Conservation (phyloP, 2,888 invertebrate genomes). For the Epicampocera succincta region DNA sequence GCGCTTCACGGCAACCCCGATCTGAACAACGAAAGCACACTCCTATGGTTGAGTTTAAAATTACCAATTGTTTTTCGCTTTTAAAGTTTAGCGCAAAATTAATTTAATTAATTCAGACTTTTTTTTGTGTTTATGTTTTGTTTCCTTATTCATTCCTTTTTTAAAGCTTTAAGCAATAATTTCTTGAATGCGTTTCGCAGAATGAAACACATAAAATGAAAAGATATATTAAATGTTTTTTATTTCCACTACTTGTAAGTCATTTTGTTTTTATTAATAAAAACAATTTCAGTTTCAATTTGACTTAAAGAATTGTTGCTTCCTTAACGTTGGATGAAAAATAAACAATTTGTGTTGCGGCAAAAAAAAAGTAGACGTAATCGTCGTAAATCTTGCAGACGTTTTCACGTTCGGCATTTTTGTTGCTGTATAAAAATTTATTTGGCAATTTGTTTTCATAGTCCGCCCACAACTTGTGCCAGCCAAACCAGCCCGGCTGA, state of each 20-base stretch:
- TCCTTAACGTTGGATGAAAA: constrained; percentile 32
- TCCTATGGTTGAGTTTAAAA: not conserved
- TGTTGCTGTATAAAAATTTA: constrained; percentile 31
- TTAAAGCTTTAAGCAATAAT: constrained; percentile 17
- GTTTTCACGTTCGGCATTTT: constrained; percentile 37
- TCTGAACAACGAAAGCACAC: too few relatives aligned
- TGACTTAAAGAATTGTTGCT: constrained; percentile 13
- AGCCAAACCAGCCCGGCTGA: constrained; percentile 26
- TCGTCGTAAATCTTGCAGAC: constrained; percentile 48
- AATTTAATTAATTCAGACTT: constrained; percentile 45
- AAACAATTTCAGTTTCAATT: constrained; percentile 25
- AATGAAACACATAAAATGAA: not conserved
- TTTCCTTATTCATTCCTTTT: too few relatives aligned
- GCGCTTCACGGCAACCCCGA: too few relatives aligned
- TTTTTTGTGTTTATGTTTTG: too few relatives aligned
- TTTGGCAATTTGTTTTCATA: constrained; percentile 50
- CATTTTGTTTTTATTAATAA: constrained; percentile 43
- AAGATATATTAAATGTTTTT: constrained; percentile 11
- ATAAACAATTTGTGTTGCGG: constrained; percentile 24
- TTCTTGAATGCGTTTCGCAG: constrained; percentile 25
- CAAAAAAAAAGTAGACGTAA: constrained; percentile 40
- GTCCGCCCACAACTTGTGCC: constrained; percentile 57
- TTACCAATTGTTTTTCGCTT: constrained; percentile 17
- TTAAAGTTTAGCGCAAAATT: too few relatives aligned
- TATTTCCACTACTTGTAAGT: constrained; percentile 14